phyloP scores from a whole-genome alignment of 2,888 invertebrate species.

The Pandemis cinnamomeana region DNA sequence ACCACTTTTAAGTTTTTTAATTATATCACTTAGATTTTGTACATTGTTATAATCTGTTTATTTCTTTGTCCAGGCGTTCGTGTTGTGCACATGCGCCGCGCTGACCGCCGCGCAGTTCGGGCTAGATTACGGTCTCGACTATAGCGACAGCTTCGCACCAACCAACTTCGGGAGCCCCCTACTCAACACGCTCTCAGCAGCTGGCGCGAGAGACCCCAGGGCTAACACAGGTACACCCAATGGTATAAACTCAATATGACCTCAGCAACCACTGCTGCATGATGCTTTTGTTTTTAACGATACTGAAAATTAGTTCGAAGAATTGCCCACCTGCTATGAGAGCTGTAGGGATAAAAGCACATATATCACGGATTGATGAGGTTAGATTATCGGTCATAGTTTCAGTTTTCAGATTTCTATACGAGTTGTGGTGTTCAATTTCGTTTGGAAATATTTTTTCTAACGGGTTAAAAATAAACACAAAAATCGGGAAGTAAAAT shows the following conservation, averaged over 20 bases:
- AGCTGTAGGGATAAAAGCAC: too few species aligned
- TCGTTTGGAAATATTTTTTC: too few species aligned
- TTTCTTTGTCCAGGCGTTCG: slow-evolving; percentile 69
- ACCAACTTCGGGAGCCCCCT: slow-evolving; percentile 74
- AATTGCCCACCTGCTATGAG: too few species aligned
- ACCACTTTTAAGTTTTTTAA: too few species aligned
- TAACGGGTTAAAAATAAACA: too few species aligned
- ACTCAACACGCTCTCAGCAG: slow-evolving; percentile 70
- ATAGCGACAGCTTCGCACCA: slow-evolving; percentile 71
- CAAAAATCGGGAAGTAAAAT: too few species aligned
- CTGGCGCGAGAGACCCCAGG: slow-evolving; percentile 83
- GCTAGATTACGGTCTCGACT: slow-evolving; percentile 57
- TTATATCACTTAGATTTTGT: neutral
- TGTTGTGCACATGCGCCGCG: slow-evolving; percentile 74
- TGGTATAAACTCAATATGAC: neutral
- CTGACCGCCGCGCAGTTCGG: slow-evolving; percentile 74
- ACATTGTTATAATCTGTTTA: neutral
- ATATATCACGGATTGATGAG: too few species aligned
- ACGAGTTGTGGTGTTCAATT: too few species aligned
- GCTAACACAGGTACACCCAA: slow-evolving; percentile 76
- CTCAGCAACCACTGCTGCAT: neutral
- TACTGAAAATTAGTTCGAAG: too few species aligned
- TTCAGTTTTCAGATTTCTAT: too few species aligned
- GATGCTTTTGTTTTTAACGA: too few species aligned
- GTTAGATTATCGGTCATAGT: too few species aligned